Evolutionary conservation across 2,888 invertebrate genomes (phyloP).

Genomic region (Melieria omissa): DNA sequence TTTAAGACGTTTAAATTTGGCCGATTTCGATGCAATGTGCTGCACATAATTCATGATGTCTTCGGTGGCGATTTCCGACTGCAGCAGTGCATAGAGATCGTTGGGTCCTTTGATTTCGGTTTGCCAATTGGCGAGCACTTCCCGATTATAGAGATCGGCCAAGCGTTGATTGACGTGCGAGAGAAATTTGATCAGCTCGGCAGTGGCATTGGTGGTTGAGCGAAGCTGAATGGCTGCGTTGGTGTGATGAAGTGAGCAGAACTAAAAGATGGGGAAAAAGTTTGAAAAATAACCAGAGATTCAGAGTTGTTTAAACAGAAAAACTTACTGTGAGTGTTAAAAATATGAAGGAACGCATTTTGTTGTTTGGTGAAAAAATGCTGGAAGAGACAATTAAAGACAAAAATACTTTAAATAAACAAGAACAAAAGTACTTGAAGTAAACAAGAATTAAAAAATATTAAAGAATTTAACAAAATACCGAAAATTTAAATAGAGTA

Average conservation of each 20-base stretch:
- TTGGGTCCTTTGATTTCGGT: conserved; percentile 56
- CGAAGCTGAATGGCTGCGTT: not conserved
- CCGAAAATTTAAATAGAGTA: no score
- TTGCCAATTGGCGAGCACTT: conserved; percentile 54
- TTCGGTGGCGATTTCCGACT: conserved; percentile 54
- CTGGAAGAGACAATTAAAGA: no score
- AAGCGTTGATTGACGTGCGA: conserved; percentile 54
- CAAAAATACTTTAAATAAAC: no score
- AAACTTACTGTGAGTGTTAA: no score
- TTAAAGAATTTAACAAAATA: no score
- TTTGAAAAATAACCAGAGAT: not conserved
- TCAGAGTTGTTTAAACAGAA: no score
- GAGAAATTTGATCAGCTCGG: conserved; percentile 49
- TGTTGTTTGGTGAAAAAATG: no score
- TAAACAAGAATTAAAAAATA: no score
- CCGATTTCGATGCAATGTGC: conserved; percentile 45
- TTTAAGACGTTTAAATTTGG: conserved; percentile 51
- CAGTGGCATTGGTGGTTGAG: conserved; percentile 8
- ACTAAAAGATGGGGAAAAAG: not conserved
- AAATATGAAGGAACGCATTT: no score
- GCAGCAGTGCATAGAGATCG: conserved; percentile 46
- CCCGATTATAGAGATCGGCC: conserved; percentile 54
- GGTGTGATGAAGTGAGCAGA: not conserved
- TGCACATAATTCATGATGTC: conserved; percentile 52
- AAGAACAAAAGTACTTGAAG: no score